Percentiles rank a stretch among this genome's conserved stretches.
phyloP scores from a whole-genome alignment of 2,888 invertebrate species.

The Bombylius discolor region DNA sequence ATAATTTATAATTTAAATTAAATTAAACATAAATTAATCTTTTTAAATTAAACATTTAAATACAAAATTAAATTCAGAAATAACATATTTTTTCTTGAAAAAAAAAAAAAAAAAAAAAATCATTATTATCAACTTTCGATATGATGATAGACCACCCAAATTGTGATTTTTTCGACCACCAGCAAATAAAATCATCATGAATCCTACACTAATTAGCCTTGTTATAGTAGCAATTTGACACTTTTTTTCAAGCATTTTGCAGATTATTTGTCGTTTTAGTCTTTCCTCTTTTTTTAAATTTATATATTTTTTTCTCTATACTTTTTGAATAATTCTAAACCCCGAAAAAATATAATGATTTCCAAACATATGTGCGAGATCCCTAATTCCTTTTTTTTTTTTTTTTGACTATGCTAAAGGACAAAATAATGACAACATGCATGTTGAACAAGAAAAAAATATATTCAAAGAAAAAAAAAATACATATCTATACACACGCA shows the following conservation, averaged over 20 bases:
- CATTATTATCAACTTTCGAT: no score
- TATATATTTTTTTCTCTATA: neutral
- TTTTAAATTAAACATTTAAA: no score
- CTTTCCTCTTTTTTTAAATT: neutral
- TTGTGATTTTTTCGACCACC: neutral
- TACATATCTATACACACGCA: no score
- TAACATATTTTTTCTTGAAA: no score
- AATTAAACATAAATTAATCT: no score
- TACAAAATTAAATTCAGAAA: no score
- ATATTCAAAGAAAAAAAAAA: no score
- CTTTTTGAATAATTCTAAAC: no score
- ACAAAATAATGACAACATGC: neutral
- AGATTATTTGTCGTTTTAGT: constrained; percentile 1
- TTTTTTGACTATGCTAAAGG: neutral
- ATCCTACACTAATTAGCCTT: constrained; percentile 1
- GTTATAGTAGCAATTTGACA: constrained; percentile 4
- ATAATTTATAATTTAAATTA: no score
- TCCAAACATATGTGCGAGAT: constrained; percentile 3
- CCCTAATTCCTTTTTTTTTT: neutral
- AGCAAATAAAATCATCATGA: neutral
- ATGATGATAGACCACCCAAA: neutral
- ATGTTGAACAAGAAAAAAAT: neutral
- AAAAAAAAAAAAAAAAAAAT: no score
- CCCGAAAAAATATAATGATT: neutral
- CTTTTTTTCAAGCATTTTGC: constrained; percentile 1